These are phyloP conservation scores for Micrasema minimum DNA, from an alignment of 1,140 invertebrate genomes.

Conservation along the genomic window DNA sequence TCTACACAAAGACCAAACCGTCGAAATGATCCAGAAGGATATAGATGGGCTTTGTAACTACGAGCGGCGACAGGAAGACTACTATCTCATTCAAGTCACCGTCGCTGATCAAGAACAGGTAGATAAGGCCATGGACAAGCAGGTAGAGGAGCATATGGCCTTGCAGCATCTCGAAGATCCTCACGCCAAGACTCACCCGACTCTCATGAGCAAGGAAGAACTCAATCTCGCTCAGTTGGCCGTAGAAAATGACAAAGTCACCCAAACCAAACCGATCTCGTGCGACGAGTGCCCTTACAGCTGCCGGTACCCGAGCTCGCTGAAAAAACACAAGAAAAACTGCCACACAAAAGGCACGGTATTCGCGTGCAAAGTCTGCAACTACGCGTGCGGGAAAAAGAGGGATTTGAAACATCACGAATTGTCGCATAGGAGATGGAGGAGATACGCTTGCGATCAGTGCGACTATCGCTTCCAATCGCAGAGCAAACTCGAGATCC, in stretches of 20 bases:
- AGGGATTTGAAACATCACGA: constrained; percentile 30
- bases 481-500: constrained; percentile 23
- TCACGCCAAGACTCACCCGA: constrained; percentile 8
- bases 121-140: constrained; percentile 12
- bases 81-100: constrained; percentile 27
- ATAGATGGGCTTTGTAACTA: constrained; percentile 31
- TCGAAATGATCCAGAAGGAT: constrained; percentile 25
- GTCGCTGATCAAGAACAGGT: constrained; percentile 23
- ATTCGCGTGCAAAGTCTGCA: constrained; percentile 64
- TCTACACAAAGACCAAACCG: constrained; percentile 14
- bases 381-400: constrained; percentile 45
- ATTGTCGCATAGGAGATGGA: constrained; percentile 14
- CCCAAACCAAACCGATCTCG: constrained; percentile 30
- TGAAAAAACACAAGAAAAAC: constrained; percentile 65
- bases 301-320: constrained; percentile 13
- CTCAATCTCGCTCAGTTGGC: constrained; percentile 15
- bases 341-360: constrained; percentile 64
- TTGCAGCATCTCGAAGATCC: not conserved
- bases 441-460: constrained; percentile 32
- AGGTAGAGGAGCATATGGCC: not conserved
- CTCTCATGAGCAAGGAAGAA: constrained; percentile 12
- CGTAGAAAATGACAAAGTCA: constrained; percentile 32
- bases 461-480: constrained; percentile 36
- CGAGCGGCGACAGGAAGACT: constrained; percentile 22
- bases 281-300: constrained; percentile 31